Conservation (phyloP, 1,140 invertebrate species). For the Homarus americanus region DNA sequence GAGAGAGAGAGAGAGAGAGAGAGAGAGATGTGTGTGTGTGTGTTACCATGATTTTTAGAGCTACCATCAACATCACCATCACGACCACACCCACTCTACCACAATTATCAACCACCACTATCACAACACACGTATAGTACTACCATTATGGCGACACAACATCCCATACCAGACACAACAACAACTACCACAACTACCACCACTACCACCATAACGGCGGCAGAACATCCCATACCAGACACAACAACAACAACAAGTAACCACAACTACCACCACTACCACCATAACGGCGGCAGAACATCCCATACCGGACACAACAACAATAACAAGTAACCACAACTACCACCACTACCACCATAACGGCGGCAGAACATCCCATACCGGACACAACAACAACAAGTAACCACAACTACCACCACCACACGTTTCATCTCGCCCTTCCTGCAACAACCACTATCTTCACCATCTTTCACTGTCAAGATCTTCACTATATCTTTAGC, state of each 20-base stretch:
- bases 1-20: slow-evolving; percentile 40
- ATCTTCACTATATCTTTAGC: too few relatives aligned
- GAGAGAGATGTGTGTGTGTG: slow-evolving; percentile 3
- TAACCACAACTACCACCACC: not conserved
- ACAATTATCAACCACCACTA: too few relatives aligned
- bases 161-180: too few relatives aligned
- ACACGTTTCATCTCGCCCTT: too few relatives aligned
- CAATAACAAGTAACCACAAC: not conserved
- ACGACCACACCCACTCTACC: too few relatives aligned
- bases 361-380: not conserved
- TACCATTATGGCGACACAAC: too few relatives aligned
- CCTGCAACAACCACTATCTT: not conserved
- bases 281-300: not conserved
- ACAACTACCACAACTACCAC: too few relatives aligned
- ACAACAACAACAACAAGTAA: not conserved
- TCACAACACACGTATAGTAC: too few relatives aligned
- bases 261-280: not conserved
- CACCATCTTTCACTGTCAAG: not conserved
- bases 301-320: not conserved
- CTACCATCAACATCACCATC: too few relatives aligned
- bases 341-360: not conserved
- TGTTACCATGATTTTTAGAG: not conserved
- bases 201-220: not conserved
- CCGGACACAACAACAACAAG: not conserved
- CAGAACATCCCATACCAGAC: not conserved